Evolutionary conservation across 2,797 vertebrate species (phyloP).

Genomic region (Anguilla anguilla): DNA sequence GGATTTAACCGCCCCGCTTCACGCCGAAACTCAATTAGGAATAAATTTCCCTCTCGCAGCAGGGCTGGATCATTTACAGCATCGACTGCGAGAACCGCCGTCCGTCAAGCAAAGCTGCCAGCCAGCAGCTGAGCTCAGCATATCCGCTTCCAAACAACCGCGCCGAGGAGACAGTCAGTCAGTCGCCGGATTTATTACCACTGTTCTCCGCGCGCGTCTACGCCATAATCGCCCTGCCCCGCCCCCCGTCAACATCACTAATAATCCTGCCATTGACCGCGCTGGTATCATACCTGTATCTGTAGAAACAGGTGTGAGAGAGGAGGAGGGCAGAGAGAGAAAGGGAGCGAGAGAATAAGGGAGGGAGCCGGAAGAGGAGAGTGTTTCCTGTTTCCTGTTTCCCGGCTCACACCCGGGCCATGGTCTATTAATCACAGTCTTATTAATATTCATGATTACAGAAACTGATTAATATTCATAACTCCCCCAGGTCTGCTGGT

Average conservation of each 20-base stretch:
- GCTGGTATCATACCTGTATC: neutral
- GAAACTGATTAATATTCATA: neutral
- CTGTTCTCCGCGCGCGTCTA: neutral
- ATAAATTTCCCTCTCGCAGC: conserved; percentile 41
- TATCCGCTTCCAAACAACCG: neutral
- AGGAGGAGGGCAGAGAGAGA: neutral
- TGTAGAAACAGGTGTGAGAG: no score
- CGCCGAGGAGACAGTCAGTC: neutral
- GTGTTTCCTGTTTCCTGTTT: neutral
- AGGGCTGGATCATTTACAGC: conserved; percentile 39
- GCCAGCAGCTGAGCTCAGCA: neutral
- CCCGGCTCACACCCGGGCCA: neutral
- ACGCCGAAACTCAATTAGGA: conserved; percentile 50
- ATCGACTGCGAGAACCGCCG: conserved; percentile 39
- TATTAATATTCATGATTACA: neutral
- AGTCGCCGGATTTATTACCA: neutral
- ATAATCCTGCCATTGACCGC: neutral
- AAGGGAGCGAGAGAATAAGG: neutral
- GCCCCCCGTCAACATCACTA: no score
- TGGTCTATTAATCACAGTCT: neutral
- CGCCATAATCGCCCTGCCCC: neutral
- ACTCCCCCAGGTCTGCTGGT: neutral
- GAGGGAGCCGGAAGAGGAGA: neutral
- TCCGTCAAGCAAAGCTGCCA: conserved; percentile 28
- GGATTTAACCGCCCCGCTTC: conserved; percentile 40